phyloP scores from a whole-genome alignment of 2,888 invertebrate genomes.

The Pilophorus perplexus region DNA sequence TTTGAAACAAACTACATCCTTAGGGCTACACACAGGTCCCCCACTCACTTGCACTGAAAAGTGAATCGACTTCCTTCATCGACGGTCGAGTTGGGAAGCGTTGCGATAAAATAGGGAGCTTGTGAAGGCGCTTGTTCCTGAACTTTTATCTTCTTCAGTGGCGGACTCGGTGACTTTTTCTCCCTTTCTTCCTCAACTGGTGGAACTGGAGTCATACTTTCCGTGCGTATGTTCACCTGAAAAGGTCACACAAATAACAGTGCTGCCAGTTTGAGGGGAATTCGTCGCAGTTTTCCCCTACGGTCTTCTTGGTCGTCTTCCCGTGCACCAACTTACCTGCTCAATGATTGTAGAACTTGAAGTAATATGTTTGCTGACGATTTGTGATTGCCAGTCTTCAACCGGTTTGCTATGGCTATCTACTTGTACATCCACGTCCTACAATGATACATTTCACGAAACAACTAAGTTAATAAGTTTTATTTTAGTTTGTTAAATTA shows the following conservation, averaged over 20 bases:
- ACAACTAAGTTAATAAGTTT: not conserved
- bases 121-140: constrained; percentile 51
- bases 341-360: constrained; percentile 9
- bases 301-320: too few relatives aligned
- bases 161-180: constrained; percentile 49
- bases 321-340: too few relatives aligned
- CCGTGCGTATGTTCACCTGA: constrained; percentile 31
- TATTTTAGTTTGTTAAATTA: too few relatives aligned
- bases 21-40: too few relatives aligned
- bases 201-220: constrained; percentile 16
- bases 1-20: too few relatives aligned
- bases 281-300: not conserved
- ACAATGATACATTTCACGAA: not conserved
- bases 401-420: constrained; percentile 13
- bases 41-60: constrained; percentile 53
- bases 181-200: constrained; percentile 34
- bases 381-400: constrained; percentile 33
- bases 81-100: constrained; percentile 63
- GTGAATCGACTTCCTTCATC: constrained; percentile 62
- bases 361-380: constrained; percentile 23
- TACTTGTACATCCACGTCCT: constrained; percentile 30
- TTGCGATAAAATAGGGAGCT: constrained; percentile 61
- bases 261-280: not conserved
- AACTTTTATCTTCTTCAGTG: constrained; percentile 51
- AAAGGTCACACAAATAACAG: not conserved